Base-by-base conservation (phyloP, 2,797 vertebrate genomes). In the Petrocephalus schoutedeni region DNA sequence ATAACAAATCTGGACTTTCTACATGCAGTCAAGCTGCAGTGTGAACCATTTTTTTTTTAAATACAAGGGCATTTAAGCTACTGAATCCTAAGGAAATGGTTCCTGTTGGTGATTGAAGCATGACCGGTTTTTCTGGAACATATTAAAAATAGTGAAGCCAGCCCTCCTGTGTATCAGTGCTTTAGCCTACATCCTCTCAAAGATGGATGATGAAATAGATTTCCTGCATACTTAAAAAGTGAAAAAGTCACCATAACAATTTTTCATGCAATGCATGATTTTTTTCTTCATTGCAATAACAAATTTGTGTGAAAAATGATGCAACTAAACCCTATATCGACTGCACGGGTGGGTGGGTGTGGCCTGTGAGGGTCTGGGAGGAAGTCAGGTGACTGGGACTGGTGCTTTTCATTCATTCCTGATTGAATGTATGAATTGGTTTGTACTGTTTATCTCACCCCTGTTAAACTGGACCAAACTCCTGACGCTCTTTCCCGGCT, bases 191-290 rank as follows among this genome's bases (percentile, higher is more conserved):
- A 51, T 28, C 41, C 21, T 28, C n/a, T 49, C 51, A 54, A 54
- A 84, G 49, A 84, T 54, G 45, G 80, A 84, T 84, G 80, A 84
- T 54, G 51, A 84, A 84, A 84, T 54, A 54, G 45, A 84, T 51
- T 84, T 85, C 51, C 21, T 54, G 80, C 51, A 51, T 54, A 23
- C 82, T 28, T 21, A 84, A 84, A 77, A 19, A 14, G 32, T 77
- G 41, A 77, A 74, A 45, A 41, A 7, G 16, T 45, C 12, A 19
- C 36, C 28, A 77, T 45, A 41, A 19, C 36, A 77, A 71, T 71
- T 71, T 77, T 45, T 45, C 71, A 77, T 77, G 71, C 32, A n/a
- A n/a, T n/a, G 45, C 16, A 77, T 41, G 7, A n/a, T 2, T 45
- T 19, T 77, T 77, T 77, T 77, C 5, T 41, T 41, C 14, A 77